These are phyloP conservation scores for Steromphala cineraria DNA, from an alignment of 2,888 invertebrate species.

Conservation along the genomic window DNA sequence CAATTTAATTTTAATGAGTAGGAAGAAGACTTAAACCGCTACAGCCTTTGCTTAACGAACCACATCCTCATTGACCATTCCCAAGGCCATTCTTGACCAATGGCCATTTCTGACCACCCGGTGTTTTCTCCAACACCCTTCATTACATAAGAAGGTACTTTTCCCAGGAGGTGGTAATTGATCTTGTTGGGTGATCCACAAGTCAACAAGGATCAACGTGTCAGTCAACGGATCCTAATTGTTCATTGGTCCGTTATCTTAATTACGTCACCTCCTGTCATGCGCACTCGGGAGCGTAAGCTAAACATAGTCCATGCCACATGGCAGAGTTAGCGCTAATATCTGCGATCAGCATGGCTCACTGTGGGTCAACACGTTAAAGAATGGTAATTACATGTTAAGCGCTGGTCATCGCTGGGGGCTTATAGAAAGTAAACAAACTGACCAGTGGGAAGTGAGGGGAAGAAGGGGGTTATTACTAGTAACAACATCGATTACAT, in stretches of 20 bases:
- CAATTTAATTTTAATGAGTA: too few species aligned
- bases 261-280: neutral
- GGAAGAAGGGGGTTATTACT: neutral
- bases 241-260: neutral
- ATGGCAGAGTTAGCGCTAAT: neutral
- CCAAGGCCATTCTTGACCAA: too few species aligned
- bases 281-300: neutral
- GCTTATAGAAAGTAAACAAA: neutral
- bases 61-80: too few species aligned
- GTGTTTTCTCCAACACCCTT: too few species aligned
- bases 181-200: neutral
- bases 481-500: neutral
- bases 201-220: slow-evolving; percentile 5
- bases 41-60: too few species aligned
- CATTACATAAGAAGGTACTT: too few species aligned
- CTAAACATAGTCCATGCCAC: neutral
- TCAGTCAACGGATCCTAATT: neutral
- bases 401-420: slow-evolving; percentile 5
- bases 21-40: too few species aligned
- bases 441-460: neutral
- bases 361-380: neutral
- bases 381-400: slow-evolving; percentile 5
- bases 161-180: neutral
- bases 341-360: neutral
- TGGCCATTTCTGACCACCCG: too few species aligned